A percentile compares a stretch with the other conserved stretches of the same genome.
Evolutionary conservation across 2,888 invertebrate species (phyloP).

Genomic region (Dendrolimus houi): DNA sequence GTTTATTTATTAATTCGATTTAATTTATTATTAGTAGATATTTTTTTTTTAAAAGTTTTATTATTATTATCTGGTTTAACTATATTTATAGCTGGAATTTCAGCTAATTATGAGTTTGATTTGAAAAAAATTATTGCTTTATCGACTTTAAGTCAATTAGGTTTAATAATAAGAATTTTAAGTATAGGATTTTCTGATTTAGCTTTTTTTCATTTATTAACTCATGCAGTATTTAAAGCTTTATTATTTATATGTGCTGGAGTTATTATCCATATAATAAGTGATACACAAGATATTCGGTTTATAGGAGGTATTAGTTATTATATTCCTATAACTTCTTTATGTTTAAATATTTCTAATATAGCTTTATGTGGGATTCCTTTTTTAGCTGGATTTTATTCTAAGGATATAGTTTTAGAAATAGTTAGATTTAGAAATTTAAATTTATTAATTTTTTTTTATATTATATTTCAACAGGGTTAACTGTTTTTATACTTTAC

Average conservation of each 20-base stretch:
- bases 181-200: slow-evolving; percentile 70
- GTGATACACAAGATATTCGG: slow-evolving; percentile 82
- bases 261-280: slow-evolving; percentile 79
- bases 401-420: slow-evolving; percentile 79
- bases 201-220: slow-evolving; percentile 83
- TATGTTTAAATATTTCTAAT: slow-evolving; percentile 76
- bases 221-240: slow-evolving; percentile 86
- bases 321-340: slow-evolving; percentile 68
- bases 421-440: slow-evolving; percentile 64
- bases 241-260: slow-evolving; percentile 85
- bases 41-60: slow-evolving; percentile 60
- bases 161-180: slow-evolving; percentile 82
- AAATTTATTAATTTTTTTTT: slow-evolving; percentile 72
- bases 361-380: slow-evolving; percentile 79
- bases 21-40: slow-evolving; percentile 50
- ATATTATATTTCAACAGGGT: slow-evolving; percentile 74
- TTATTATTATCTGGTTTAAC: slow-evolving; percentile 74
- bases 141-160: slow-evolving; percentile 85
- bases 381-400: slow-evolving; percentile 81
- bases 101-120: slow-evolving; percentile 81
- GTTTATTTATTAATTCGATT: slow-evolving; percentile 85
- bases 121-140: slow-evolving; percentile 88
- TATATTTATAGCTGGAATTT: slow-evolving; percentile 77
- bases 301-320: slow-evolving; percentile 66
- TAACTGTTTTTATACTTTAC: slow-evolving; percentile 76